These are phyloP conservation scores for Calephelis nemesis DNA, from an alignment of 1,140 invertebrate genomes.

Conservation along the genomic window DNA sequence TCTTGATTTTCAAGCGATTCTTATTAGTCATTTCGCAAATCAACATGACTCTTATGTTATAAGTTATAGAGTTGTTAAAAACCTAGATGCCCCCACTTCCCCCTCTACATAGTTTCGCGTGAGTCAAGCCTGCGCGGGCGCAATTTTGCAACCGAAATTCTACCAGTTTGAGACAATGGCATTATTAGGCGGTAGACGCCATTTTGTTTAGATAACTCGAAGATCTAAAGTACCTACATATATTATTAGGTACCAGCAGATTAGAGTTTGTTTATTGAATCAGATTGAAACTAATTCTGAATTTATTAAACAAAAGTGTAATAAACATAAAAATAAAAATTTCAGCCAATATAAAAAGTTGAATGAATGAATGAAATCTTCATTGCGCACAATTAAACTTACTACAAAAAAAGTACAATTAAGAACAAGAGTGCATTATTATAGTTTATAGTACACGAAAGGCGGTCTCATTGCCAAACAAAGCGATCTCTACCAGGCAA, in stretches of 20 bases:
- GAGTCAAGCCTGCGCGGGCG: conserved; percentile 62
- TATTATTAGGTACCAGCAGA: conserved; percentile 23
- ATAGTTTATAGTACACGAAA: too few species aligned
- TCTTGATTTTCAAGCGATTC: conserved; percentile 43
- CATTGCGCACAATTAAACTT: too few species aligned
- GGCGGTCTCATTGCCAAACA: too few species aligned
- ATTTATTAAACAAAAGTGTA: neutral
- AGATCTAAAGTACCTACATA: conserved; percentile 38
- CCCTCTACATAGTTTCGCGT: conserved; percentile 40
- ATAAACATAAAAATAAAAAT: too few species aligned
- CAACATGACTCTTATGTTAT: conserved; percentile 24
- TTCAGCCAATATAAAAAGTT: too few species aligned
- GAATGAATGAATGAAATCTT: too few species aligned
- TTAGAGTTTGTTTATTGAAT: conserved; percentile 1
- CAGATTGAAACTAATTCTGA: neutral
- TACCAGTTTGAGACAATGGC: conserved; percentile 72
- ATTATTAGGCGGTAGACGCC: conserved; percentile 65
- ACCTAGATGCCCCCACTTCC: conserved; percentile 32
- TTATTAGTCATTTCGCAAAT: conserved; percentile 46
- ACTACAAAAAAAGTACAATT: too few species aligned
- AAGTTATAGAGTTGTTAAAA: conserved; percentile 28
- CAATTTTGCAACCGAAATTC: conserved; percentile 73
- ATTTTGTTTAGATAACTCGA: conserved; percentile 53
- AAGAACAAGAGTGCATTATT: too few species aligned
- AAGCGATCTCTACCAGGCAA: too few species aligned